Evolutionary conservation across 2,797 vertebrate genomes (phyloP), one percentile per base, ranked within the genome.

Genomic region (Orientallactaga sibirica): DNA sequence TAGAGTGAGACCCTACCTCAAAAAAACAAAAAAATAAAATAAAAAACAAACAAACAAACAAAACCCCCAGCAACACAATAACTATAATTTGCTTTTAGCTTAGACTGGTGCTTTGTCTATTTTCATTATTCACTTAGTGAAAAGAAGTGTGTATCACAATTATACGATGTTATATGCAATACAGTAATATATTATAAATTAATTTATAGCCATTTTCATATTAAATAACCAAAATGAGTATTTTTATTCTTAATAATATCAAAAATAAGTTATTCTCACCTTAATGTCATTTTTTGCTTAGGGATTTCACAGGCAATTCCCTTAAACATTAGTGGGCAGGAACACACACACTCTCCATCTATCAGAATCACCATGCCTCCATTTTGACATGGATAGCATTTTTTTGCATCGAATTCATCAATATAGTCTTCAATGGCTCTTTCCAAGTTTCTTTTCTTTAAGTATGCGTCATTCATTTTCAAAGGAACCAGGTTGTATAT

Each of bases 351-450:
- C 9, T 97, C 91, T 25, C 99, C 99, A 0, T 99, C 98, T 67
- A 99, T 9, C 68, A 99, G 97, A 19, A 98, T 37, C 3, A 98
- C 95, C 0, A 98, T 99, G 6, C 98, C 99, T 76, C 99, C 99
- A 12, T 99, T 99, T 8, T 98, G 98, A 92, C 99, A 99, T 0
- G 98, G 98, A n/a, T 97, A 95, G 86, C 99, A 99, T 97, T 99
- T 99, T 95, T 98, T 99, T 61, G 97, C 71, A 27, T 87, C 99
- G 85, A 99, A 99, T 96, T 99, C 99, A 0, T 97, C 97, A 29
- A 99, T 61, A 25, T 99, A 99, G 11, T 99, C 99, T 6, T 96
- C 88, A 33, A 98, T 96, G 68, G 99, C 99, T 96, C 41, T 98
- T 97, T 98, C 98, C 90, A 99, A 88, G 97, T 99, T 99, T 81